These are phyloP conservation scores for Ectropis grisescens DNA, from an alignment of 1,140 invertebrate species.

Conservation along the genomic window DNA sequence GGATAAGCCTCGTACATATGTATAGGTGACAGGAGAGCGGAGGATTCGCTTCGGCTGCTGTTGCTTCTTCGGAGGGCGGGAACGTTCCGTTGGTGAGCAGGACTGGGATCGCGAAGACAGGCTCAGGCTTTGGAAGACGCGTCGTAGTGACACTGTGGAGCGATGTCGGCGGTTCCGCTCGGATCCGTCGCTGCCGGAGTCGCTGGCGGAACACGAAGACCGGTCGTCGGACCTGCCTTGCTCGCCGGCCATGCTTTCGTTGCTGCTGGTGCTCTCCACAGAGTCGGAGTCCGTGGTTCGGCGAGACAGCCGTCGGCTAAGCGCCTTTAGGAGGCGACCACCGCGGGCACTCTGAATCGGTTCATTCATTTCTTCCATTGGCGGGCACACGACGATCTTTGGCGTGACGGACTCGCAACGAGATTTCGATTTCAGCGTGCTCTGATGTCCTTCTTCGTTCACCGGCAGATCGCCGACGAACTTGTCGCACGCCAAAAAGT, in stretches of 20 bases:
- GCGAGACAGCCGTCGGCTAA: conserved; percentile 71
- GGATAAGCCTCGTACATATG: conserved; percentile 82
- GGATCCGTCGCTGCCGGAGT: conserved; percentile 71
- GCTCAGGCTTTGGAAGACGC: conserved; percentile 77
- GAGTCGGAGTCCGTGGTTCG: conserved; percentile 69
- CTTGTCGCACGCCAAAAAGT: conserved; percentile 38
- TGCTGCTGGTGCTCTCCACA: conserved; percentile 69
- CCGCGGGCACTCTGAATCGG: conserved; percentile 62
- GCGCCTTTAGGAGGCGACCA: conserved; percentile 72
- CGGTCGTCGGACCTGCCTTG: conserved; percentile 42
- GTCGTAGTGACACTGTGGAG: conserved; percentile 78
- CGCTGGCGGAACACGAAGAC: conserved; percentile 72
- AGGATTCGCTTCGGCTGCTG: conserved; percentile 77
- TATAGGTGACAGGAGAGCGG: conserved; percentile 81
- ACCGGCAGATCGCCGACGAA: conserved; percentile 37
- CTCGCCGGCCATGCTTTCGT: conserved; percentile 61
- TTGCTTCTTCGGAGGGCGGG: conserved; percentile 71
- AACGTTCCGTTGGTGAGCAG: conserved; percentile 69
- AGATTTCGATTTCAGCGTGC: conserved; percentile 22
- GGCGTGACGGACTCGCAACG: conserved; percentile 46
- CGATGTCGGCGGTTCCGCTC: conserved; percentile 71
- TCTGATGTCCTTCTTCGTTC: conserved; percentile 26
- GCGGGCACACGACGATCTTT: conserved; percentile 63
- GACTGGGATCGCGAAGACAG: conserved; percentile 74
- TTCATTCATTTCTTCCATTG: conserved; percentile 49